Base-by-base conservation (phyloP, 2,888 invertebrate genomes). In the Limnephilus lunatus region DNA sequence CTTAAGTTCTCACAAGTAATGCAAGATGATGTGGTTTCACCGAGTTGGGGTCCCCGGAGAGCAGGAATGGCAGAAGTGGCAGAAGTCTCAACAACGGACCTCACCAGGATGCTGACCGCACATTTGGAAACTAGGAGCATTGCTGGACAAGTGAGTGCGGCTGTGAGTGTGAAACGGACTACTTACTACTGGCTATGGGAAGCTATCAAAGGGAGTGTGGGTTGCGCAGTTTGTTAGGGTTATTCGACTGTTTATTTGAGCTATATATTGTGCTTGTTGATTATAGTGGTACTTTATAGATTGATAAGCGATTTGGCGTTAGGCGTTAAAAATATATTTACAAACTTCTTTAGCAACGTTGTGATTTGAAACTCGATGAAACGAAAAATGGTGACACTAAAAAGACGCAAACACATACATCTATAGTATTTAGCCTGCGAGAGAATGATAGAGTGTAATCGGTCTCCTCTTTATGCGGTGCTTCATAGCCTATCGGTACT, bases 1-100 rank as follows among this genome's bases (percentile, higher is more conserved):
- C 93, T 92, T 91, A 93, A 92, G 83, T 81, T 89, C 90, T 92
- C 92, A 81, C 93, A 89, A 92, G 93, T 92, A 92, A 93, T 93
- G 93, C 91, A 89, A 88, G 92, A 93, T 93, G 93, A 92, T 93
- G 93, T 87, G 93, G 93, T 93, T 85, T 68, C 88, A 89, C 92
- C 85, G 90, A 90, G 92, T 90, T 82, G 44, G 81, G 86, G 31
- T 91, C 93, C 93, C 93, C n/a, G 88, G 90, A 85, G 93, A 81
- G 81, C 89, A 44, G 83, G 25, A 25, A 25, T 19, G 53, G 68
- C 68, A 68, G 68, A 92, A 92, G 53, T 85, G 53, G 68, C 68
- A 68, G 68, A 92, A 92, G 53, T 89, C 93, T 90, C 90, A 93
- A 91, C 93, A 90, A 81, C 92, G 91, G 93, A 92, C 93, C 91